Percentiles rank a stretch among this genome's conserved stretches.
Evolutionary conservation across 2,113 vertebrate genomes (phyloP).

Genomic region (Arvicanthis niloticus): DNA sequence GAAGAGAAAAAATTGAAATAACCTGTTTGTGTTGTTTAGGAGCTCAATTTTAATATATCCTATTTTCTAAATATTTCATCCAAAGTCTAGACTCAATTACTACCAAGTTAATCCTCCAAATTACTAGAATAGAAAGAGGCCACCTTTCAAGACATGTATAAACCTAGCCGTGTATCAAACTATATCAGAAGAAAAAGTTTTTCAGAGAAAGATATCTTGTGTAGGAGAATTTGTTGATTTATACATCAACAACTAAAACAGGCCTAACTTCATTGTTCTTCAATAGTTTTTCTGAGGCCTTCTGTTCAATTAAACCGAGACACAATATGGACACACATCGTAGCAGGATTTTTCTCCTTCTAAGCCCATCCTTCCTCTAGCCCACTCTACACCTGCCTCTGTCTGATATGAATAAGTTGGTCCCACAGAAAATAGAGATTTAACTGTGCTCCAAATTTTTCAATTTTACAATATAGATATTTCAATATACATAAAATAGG

Average conservation of each 20-base stretch:
- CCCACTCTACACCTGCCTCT: neutral
- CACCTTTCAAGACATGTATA: constrained; percentile 48
- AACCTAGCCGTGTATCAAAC: constrained; percentile 45
- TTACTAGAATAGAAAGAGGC: constrained; percentile 39
- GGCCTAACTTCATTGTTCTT: neutral
- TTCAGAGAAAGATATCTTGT: constrained; percentile 23
- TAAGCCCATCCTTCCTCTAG: neutral
- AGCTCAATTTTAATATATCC: constrained; percentile 4
- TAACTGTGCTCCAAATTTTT: neutral
- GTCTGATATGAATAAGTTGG: neutral
- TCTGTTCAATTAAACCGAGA: neutral
- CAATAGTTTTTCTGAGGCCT: constrained; percentile 19
- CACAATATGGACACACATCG: neutral
- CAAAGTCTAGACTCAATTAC: constrained; percentile 20
- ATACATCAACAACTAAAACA: constrained; percentile 13
- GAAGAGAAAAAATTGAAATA: neutral
- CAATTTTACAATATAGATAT: neutral
- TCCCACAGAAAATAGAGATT: neutral
- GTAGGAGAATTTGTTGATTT: constrained; percentile 37
- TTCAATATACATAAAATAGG: neutral
- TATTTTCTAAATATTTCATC: constrained; percentile 15
- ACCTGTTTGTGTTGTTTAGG: neutral
- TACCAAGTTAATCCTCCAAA: constrained; percentile 4
- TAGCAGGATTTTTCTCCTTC: neutral
- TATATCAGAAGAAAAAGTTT: constrained; percentile 30